Evolutionary conservation across 2,888 invertebrate genomes (phyloP).

Genomic region (Calliopum simillimum): DNA sequence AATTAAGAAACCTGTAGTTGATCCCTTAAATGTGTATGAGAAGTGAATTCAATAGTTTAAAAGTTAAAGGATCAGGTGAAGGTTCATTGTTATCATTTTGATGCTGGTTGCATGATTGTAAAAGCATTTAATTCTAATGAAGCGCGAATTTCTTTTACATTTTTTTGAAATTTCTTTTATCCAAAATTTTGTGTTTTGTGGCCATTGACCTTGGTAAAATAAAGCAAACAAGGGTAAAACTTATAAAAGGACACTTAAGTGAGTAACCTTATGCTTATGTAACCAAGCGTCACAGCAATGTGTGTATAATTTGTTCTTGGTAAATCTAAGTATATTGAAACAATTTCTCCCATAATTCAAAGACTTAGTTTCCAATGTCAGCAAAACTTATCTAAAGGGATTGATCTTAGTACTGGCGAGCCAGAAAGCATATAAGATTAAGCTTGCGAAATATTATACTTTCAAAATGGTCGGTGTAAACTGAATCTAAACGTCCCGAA

Average conservation of each 20-base stretch:
- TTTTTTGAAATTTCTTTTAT: not conserved
- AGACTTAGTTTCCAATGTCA: no score
- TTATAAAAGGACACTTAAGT: not conserved
- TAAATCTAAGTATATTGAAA: no score
- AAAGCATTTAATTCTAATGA: constrained; percentile 21
- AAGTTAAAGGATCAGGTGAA: constrained; percentile 39
- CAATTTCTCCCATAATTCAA: no score
- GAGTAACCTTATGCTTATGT: no score
- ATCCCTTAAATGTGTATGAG: constrained; percentile 42
- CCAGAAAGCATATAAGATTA: no score
- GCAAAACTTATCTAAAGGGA: no score
- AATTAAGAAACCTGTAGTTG: constrained; percentile 40
- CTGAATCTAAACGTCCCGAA: no score
- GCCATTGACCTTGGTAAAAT: not conserved
- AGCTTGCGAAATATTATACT: no score
- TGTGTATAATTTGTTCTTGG: no score
- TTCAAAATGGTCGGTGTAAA: no score
- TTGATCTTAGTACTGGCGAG: no score
- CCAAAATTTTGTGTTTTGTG: not conserved
- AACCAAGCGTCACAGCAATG: no score
- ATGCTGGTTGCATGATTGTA: constrained; percentile 14
- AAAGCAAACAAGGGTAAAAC: not conserved
- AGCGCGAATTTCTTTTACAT: constrained; percentile 7
- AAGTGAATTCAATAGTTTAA: constrained; percentile 44
- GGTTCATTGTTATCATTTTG: constrained; percentile 8